Conservation (phyloP, 2,113 vertebrate species). For the Festucalex cinctus region DNA sequence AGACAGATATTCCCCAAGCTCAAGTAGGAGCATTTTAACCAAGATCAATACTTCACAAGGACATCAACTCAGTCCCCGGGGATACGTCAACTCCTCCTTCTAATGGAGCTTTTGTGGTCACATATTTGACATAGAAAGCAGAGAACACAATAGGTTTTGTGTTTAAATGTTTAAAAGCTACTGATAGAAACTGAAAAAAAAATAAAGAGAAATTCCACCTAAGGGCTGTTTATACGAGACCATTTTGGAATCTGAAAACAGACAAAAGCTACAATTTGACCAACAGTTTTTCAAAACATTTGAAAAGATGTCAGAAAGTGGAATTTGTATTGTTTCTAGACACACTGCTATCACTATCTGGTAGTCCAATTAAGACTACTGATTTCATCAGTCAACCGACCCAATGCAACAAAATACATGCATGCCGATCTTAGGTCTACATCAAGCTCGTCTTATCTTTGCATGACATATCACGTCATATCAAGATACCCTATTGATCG, state of each 20-base stretch:
- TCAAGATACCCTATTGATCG: neutral
- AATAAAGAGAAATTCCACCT: neutral
- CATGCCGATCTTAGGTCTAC: too few relatives aligned
- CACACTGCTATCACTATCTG: too few relatives aligned
- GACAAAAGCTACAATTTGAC: too few relatives aligned
- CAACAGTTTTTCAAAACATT: too few relatives aligned
- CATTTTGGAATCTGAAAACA: neutral
- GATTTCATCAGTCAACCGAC: too few relatives aligned
- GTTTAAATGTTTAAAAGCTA: neutral
- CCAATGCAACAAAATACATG: too few relatives aligned
- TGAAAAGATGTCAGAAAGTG: too few relatives aligned
- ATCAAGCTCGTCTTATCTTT: too few relatives aligned
- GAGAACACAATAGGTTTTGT: neutral
- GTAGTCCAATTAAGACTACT: too few relatives aligned
- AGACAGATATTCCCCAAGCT: conserved; percentile 25
- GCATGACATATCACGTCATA: neutral
- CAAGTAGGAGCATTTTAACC: conserved; percentile 3
- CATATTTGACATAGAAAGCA: conserved; percentile 8
- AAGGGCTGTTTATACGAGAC: neutral
- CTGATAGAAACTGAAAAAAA: neutral
- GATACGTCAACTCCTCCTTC: conserved; percentile 8
- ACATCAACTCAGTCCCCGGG: conserved; percentile 22
- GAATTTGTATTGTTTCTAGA: too few relatives aligned
- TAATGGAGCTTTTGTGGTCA: neutral
- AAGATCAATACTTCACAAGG: conserved; percentile 28